phyloP scores from a whole-genome alignment of 2,797 vertebrate species.

The Galaxias olidus region DNA sequence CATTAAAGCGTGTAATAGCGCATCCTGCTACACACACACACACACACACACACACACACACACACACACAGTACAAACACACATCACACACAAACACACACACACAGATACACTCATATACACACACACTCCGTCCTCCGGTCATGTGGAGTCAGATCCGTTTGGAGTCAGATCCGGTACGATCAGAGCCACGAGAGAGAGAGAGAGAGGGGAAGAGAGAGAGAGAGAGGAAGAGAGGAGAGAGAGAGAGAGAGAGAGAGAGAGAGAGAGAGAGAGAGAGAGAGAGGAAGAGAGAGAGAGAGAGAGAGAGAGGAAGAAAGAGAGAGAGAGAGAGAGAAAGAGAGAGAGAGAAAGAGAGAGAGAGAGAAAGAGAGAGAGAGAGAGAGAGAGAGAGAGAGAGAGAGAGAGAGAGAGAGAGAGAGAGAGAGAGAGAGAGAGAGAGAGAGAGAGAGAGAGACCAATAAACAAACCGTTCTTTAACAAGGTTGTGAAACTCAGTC shows the following conservation, averaged over 20 bases:
- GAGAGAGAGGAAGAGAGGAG: not conserved
- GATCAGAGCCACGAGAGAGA: not conserved
- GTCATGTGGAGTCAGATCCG: too few species aligned
- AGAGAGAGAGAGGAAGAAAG: not conserved
- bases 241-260: not conserved
- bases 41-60: not conserved
- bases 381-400: slow-evolving; percentile 24
- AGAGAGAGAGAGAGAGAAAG: not conserved
- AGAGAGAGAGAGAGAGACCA: not conserved
- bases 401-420: not conserved
- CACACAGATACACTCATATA: not conserved
- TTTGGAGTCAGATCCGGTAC: too few species aligned
- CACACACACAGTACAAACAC: too few species aligned
- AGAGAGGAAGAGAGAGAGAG: not conserved
- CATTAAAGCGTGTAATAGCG: slow-evolving; percentile 67
- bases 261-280: not conserved
- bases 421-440: not conserved
- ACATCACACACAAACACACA: not conserved
- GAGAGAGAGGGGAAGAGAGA: not conserved
- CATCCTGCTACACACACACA: not conserved
- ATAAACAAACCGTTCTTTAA: slow-evolving; percentile 31
- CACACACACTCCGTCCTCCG: too few species aligned
- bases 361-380: not conserved
- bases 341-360: not conserved
- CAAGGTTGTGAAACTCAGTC: slow-evolving; percentile 26